phyloP scores from a whole-genome alignment of 1,140 invertebrate species.

The Trachelipus rathkii region DNA sequence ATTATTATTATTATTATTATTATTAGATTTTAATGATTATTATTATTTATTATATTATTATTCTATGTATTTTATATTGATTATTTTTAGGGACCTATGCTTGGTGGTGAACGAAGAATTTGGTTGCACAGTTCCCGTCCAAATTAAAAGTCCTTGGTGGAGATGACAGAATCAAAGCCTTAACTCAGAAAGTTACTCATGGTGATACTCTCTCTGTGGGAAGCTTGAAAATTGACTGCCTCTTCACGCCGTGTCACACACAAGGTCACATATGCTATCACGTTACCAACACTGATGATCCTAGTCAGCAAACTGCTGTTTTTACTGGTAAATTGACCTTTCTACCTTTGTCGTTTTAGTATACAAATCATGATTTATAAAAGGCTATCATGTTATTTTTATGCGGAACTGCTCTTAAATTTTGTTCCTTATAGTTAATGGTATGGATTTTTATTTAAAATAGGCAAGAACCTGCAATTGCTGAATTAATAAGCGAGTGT shows the following conservation, averaged over 20 bases:
- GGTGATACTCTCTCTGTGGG: conserved; percentile 71
- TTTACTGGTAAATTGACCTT: conserved; percentile 72
- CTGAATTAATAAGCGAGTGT: no score
- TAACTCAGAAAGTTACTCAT: conserved; percentile 69
- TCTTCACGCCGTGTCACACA: conserved; percentile 94
- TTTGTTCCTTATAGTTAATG: no score
- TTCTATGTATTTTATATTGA: no score
- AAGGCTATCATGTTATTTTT: no score
- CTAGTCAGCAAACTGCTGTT: conserved; percentile 62
- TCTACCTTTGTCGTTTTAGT: no score
- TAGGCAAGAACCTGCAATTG: no score
- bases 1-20: no score
- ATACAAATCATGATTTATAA: no score
- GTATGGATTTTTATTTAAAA: no score
- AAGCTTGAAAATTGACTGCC: conserved; percentile 69
- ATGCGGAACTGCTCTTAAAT: no score
- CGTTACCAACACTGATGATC: conserved; percentile 58
- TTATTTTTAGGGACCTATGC: conserved; percentile 75
- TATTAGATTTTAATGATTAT: no score
- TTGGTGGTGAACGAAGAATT: conserved; percentile 81
- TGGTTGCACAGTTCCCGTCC: conserved; percentile 68
- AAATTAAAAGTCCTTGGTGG: conserved; percentile 61
- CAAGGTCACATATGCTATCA: conserved; percentile 90
- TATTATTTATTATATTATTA: no score
- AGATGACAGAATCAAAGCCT: conserved; percentile 75